These are phyloP conservation scores for Ailurus styani DNA, from an alignment of 2,113 vertebrate genomes.

Conservation along the genomic window DNA sequence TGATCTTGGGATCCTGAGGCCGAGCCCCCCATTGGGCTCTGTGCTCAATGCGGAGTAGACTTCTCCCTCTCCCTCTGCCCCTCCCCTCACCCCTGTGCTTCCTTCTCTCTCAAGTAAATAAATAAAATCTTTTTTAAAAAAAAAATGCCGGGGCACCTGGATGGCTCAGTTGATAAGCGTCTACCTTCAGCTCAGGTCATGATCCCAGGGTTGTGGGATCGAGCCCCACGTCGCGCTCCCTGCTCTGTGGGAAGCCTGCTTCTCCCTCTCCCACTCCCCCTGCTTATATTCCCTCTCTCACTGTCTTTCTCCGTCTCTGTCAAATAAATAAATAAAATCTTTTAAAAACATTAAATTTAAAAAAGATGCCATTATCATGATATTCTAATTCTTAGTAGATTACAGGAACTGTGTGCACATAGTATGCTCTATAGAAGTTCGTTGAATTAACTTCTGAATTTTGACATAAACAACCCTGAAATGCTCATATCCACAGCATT, in stretches of 20 bases:
- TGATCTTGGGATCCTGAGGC: not conserved
- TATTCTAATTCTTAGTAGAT: not conserved
- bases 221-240: too few species aligned
- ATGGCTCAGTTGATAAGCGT: too few species aligned
- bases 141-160: too few species aligned
- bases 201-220: not conserved
- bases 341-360: not conserved
- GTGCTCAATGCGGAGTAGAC: not conserved
- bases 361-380: not conserved
- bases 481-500: not conserved
- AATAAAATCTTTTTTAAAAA: too few species aligned
- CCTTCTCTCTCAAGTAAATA: not conserved
- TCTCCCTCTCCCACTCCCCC: too few species aligned
- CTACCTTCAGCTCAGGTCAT: not conserved
- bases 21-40: not conserved
- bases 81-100: not conserved
- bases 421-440: not conserved
- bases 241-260: too few species aligned
- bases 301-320: not conserved
- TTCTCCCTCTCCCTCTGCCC: not conserved
- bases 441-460: conserved; percentile 28
- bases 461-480: conserved; percentile 28
- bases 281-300: too few species aligned
- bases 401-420: not conserved
- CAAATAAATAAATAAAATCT: not conserved